These are phyloP conservation scores for Hyposoter didymator DNA, from an alignment of 2,888 invertebrate genomes.

Conservation along the genomic window DNA sequence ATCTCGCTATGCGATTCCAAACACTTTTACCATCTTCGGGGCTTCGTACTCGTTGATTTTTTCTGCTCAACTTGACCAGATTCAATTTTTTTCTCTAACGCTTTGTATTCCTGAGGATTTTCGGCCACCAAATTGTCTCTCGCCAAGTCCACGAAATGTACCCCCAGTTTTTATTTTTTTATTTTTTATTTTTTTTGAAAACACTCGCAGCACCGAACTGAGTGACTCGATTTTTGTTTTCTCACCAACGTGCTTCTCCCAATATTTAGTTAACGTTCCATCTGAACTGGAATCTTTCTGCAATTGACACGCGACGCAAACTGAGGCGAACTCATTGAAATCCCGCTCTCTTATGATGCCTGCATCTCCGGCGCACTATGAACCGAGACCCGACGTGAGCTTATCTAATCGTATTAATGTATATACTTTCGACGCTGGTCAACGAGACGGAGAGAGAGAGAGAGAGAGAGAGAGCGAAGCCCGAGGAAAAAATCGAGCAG, in stretches of 20 bases:
- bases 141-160: slow-evolving; percentile 1
- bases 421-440: slow-evolving; percentile 41
- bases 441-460: slow-evolving; percentile 17
- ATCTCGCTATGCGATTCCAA: slow-evolving; percentile 30
- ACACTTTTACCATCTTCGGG: slow-evolving; percentile 32
- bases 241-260: neutral
- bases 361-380: slow-evolving; percentile 82
- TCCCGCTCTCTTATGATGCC: slow-evolving; percentile 82
- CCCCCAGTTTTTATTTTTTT: slow-evolving; percentile 12
- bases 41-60: neutral
- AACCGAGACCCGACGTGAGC: slow-evolving; percentile 75
- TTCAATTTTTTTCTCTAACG: neutral
- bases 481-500: slow-evolving; percentile 1
- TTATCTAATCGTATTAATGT: slow-evolving; percentile 81
- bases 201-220: slow-evolving; percentile 52
- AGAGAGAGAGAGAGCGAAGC: slow-evolving; percentile 22
- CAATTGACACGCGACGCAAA: slow-evolving; percentile 78
- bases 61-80: neutral
- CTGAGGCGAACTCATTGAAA: slow-evolving; percentile 77
- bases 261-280: neutral
- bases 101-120: neutral
- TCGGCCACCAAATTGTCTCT: neutral
- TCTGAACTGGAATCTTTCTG: slow-evolving; percentile 68
- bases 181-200: neutral
- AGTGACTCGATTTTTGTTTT: neutral